A percentile compares a stretch with the other conserved stretches of the same genome.
phyloP scores from a whole-genome alignment of 2,113 vertebrate species.

The Poeciliopsis retropinna region DNA sequence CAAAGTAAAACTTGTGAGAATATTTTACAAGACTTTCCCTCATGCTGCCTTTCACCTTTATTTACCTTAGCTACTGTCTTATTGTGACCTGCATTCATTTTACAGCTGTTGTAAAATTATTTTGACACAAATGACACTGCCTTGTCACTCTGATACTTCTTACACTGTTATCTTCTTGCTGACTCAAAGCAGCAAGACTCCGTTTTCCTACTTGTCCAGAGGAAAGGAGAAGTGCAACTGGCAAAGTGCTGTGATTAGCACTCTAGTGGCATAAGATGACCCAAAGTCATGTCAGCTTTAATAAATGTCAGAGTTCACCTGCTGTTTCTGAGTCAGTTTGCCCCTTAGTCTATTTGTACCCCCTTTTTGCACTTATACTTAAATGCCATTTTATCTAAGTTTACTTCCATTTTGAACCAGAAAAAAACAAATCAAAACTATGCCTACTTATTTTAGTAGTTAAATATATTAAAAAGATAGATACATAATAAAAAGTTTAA shows the following conservation, averaged over 20 bases:
- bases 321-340: neutral
- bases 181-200: constrained; percentile 1
- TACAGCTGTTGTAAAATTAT: constrained; percentile 6
- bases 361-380: neutral
- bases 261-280: constrained; percentile 2
- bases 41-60: neutral
- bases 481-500: neutral
- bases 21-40: neutral
- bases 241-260: constrained; percentile 5
- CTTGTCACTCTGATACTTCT: neutral
- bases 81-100: constrained; percentile 1
- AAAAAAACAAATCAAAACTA: neutral
- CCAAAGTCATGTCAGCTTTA: neutral
- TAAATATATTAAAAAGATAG: neutral
- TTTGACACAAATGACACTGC: constrained; percentile 17
- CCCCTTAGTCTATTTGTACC: neutral
- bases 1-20: neutral
- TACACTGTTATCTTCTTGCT: constrained; percentile 3
- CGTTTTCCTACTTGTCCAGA: constrained; percentile 16
- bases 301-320: constrained; percentile 22
- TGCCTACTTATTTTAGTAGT: neutral
- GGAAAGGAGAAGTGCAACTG: neutral
- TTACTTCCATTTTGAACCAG: neutral
- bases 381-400: neutral
- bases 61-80: neutral